Percentiles rank a stretch among this genome's conserved stretches.
These are phyloP conservation scores for Syngnathoides biaculeatus DNA, from an alignment of 2,113 vertebrate genomes.

Conservation along the genomic window DNA sequence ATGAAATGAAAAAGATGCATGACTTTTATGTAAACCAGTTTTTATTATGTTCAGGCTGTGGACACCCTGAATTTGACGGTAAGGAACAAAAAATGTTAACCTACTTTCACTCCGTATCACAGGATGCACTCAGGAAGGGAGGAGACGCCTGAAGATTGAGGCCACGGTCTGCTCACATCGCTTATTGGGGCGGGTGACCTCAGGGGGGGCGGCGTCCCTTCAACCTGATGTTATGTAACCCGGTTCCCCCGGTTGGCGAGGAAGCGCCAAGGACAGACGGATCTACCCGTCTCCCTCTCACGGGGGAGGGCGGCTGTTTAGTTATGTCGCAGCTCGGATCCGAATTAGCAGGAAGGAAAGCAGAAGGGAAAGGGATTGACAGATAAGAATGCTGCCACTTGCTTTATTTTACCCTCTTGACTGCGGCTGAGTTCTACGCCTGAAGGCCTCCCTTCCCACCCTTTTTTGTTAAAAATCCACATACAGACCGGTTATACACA, in stretches of 20 bases:
- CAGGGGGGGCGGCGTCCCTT: slow-evolving; percentile 33
- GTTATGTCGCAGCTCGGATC: slow-evolving; percentile 56
- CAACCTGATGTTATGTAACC: slow-evolving; percentile 47
- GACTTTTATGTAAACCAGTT: neutral
- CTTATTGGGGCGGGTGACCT: slow-evolving; percentile 52
- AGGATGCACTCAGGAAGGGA: slow-evolving; percentile 50
- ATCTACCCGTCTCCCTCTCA: slow-evolving; percentile 29
- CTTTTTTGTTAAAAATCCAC: too few species aligned
- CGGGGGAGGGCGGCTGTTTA: slow-evolving; percentile 43
- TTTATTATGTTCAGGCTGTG: neutral
- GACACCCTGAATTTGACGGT: slow-evolving; percentile 10
- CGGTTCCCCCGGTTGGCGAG: slow-evolving; percentile 42
- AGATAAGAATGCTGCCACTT: slow-evolving; percentile 58
- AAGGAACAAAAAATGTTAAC: slow-evolving; percentile 19
- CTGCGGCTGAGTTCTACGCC: neutral
- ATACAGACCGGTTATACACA: too few species aligned
- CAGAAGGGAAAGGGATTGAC: slow-evolving; percentile 60
- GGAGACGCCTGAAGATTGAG: slow-evolving; percentile 37
- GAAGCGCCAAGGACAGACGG: slow-evolving; percentile 58
- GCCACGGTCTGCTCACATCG: slow-evolving; percentile 25
- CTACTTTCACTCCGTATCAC: slow-evolving; percentile 50
- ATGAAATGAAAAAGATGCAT: neutral
- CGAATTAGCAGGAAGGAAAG: slow-evolving; percentile 69
- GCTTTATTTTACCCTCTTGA: neutral
- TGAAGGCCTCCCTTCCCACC: too few species aligned